These are phyloP conservation scores for Ostrea denselamellosa DNA, from an alignment of 1,140 invertebrate genomes.

Conservation along the genomic window DNA sequence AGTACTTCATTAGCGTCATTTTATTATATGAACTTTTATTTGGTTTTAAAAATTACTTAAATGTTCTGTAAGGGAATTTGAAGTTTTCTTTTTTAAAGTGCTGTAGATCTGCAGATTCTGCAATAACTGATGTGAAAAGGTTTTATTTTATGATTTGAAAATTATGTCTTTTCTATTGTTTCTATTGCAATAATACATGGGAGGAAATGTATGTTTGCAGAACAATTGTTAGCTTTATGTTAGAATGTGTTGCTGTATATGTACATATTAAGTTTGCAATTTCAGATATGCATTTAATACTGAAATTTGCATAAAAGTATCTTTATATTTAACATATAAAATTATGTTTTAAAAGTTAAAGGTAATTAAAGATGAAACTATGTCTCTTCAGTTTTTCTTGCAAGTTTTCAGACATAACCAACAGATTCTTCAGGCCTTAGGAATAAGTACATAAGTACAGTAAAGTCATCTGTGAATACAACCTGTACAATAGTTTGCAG, in stretches of 20 bases:
- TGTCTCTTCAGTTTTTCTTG: neutral
- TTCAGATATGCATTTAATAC: conserved; percentile 19
- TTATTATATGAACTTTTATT: neutral
- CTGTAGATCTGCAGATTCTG: neutral
- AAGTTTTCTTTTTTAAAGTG: neutral
- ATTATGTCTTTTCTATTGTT: conserved; percentile 4
- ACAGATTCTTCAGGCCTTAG: neutral
- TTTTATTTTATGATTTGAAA: conserved; percentile 19
- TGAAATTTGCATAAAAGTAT: conserved; percentile 30
- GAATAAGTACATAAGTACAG: neutral
- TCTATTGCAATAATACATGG: conserved; percentile 12
- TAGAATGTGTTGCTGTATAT: conserved; percentile 35
- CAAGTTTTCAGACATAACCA: neutral
- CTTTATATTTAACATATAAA: conserved; percentile 37
- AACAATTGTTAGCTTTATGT: conserved; percentile 35
- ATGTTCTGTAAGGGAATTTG: neutral
- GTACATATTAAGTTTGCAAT: conserved; percentile 31
- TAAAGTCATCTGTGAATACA: too few relatives aligned
- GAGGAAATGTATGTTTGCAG: conserved; percentile 13
- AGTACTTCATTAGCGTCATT: neutral
- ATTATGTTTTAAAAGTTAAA: conserved; percentile 27
- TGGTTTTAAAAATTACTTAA: neutral
- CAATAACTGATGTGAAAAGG: neutral
- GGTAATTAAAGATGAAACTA: conserved; percentile 21
- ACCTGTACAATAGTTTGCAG: too few relatives aligned